Base-by-base conservation (phyloP, 2,113 vertebrate genomes). In the Pachycephala philippinensis region DNA sequence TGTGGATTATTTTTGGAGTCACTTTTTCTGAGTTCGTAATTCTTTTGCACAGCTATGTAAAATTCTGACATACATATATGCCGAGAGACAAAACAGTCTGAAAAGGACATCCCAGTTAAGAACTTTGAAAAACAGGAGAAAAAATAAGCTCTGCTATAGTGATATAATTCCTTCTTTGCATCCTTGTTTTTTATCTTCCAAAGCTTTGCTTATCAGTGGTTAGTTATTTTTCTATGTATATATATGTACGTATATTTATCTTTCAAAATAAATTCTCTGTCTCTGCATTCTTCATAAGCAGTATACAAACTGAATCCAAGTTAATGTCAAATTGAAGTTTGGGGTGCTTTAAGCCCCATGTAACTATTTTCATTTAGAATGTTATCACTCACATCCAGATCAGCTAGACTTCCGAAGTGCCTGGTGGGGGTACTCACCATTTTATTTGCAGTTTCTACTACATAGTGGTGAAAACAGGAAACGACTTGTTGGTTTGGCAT, bases 1-100 rank as follows among this genome's bases (percentile, higher is more conserved):
- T 92, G 64, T 71, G 64, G 71, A 92, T 92, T 96, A 96, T 97
- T 94, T 96, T 95, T 95, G 85, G 79, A 96, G 54, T 6, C 4
- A 23, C 52, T 90, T 88, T 92, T 94, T 93, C 68, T 94, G 83
- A 80, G 33, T 91, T 86, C 7, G 21, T 72, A 45, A 21, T 40
- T 70, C 63, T 80, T 90, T 93, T 77, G 33, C 21, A 74, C 9
- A 74, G 39, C 61, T 71, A 52, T 84, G 37, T 86, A 80, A 90
- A 94, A 89, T 75, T 89, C 57, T 92, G 42, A 44, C 21, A 42
- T 61, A 70, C 7, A 59, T n/a, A 90, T 68, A 83, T 52, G 22
- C n/a, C 0, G 2, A 79, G 64, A 92, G 42, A 93, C 59, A 80
- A 80, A 90, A 57, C 17, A 63, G 21, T 66, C 37, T 90, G 60